A percentile compares a stretch with the other conserved stretches of the same genome.
Evolutionary conservation across 92 coral and sea anemone species (phyloP).

Genomic region (Porites lobata): DNA sequence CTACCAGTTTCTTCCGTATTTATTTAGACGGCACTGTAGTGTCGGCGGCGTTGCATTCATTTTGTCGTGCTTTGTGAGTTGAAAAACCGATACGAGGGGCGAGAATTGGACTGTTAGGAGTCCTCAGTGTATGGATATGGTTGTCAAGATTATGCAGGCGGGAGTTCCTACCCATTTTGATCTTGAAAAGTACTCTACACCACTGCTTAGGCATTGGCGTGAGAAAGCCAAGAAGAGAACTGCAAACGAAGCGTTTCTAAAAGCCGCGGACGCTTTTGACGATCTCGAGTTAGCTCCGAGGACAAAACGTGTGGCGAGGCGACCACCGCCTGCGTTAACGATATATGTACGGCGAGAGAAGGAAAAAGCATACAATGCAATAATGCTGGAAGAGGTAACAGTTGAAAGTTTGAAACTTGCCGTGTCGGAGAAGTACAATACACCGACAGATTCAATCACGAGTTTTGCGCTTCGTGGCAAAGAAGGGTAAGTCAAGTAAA

Average conservation of each 20-base stretch:
- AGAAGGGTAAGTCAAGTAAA: slow-evolving; percentile 71
- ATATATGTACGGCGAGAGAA: slow-evolving; percentile 87
- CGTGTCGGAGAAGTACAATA: slow-evolving; percentile 79
- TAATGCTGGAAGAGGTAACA: slow-evolving; percentile 83
- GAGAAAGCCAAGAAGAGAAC: slow-evolving; percentile 83
- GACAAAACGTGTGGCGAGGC: slow-evolving; percentile 81
- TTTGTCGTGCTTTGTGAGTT: slow-evolving; percentile 18
- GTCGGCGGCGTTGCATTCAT: slow-evolving; percentile 22
- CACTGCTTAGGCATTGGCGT: slow-evolving; percentile 80
- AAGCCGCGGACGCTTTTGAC: slow-evolving; percentile 82
- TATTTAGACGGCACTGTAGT: slow-evolving; percentile 3
- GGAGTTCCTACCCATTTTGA: slow-evolving; percentile 76
- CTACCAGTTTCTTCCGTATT: slow-evolving; percentile 6
- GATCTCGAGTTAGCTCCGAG: slow-evolving; percentile 85
- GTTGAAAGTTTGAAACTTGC: slow-evolving; percentile 85
- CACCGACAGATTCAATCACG: slow-evolving; percentile 71
- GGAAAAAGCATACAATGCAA: slow-evolving; percentile 92
- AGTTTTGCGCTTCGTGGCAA: slow-evolving; percentile 65
- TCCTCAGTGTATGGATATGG: slow-evolving; percentile 78
- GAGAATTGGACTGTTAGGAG: slow-evolving; percentile 44
- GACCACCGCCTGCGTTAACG: slow-evolving; percentile 90
- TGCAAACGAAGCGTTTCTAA: slow-evolving; percentile 79
- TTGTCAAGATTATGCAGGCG: slow-evolving; percentile 77
- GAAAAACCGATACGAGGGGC: slow-evolving; percentile 38
- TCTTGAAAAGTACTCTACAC: slow-evolving; percentile 83